Evolutionary conservation across 2,888 invertebrate species (phyloP), one percentile per base, ranked within the genome.

Genomic region (Drosophila flavopinicola): DNA sequence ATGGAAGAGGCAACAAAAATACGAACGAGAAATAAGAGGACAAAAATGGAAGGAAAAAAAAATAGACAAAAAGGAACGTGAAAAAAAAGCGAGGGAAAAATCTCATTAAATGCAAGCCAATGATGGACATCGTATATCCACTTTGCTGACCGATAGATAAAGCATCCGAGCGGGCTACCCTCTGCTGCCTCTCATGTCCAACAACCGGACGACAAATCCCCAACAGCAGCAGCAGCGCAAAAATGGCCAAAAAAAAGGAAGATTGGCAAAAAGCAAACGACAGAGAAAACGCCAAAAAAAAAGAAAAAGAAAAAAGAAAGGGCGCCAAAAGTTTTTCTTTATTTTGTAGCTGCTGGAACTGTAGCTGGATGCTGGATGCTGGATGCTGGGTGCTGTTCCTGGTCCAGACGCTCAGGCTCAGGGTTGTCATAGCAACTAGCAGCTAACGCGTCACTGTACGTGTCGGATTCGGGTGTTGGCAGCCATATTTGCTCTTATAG

Each of bases 401-500:
- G 27, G 11, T 1, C 9, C 45, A 45, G 24, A 1, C 6, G 20
- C 32, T 0, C 11, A 32, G 32, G 6, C 10, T 60, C 75, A 75
- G 85, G 80, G 90, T 89, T 90, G 90, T 89, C 89, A 89, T 89
- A 86, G 90, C 88, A 90, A 89, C 89, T n/a, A n/a, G 84, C 88
- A 79, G 80, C 88, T 85, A 80, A 80, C 88, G 89, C 90, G 90
- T 83, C 90, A 90, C 90, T 90, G 89, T 90, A 90, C 90, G 90
- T 90, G 90, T 90, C 90, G 90, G 88, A 88, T 88, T 86, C 89
- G 90, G 90, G 90, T 90, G 90, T 90, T 89, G 90, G 90, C 90
- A 90, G 90, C 90, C 90, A 90, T 90, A 90, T 90, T 90, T 90
- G 90, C 90, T 90, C 88, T 88, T 89, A 82, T 86, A 86, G 88